These are phyloP conservation scores for Drosophila arizonae DNA, from an alignment of 1,140 invertebrate genomes.

Conservation along the genomic window DNA sequence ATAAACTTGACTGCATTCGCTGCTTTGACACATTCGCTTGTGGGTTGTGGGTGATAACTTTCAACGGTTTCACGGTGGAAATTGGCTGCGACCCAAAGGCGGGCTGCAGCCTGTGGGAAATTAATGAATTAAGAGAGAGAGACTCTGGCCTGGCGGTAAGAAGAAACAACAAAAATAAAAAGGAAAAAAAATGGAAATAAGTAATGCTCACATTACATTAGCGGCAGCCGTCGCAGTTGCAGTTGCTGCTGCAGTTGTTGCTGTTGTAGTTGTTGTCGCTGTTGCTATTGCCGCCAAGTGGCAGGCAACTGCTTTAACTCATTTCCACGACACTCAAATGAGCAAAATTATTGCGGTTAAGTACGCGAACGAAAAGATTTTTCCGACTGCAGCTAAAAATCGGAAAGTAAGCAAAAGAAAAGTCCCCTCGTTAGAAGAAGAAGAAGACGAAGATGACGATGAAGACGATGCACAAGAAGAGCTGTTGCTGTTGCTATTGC, in stretches of 20 bases:
- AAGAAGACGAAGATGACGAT: slow-evolving; percentile 24
- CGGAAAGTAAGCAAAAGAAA: slow-evolving; percentile 72
- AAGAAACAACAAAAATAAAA: slow-evolving; percentile 36
- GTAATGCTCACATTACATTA: slow-evolving; percentile 79
- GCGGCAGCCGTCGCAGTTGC: slow-evolving; percentile 30
- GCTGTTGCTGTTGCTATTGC: slow-evolving; percentile 5
- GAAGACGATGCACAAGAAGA: slow-evolving; percentile 22
- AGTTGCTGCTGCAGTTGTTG: slow-evolving; percentile 4
- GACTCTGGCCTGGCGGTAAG: slow-evolving; percentile 41
- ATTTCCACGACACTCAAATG: slow-evolving; percentile 81
- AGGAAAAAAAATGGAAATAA: slow-evolving; percentile 68
- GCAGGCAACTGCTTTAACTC: slow-evolving; percentile 68
- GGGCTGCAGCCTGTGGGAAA: slow-evolving; percentile 63
- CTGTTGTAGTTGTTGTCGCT: slow-evolving; percentile 18
- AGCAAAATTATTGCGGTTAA: slow-evolving; percentile 81
- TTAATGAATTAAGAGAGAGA: slow-evolving; percentile 74
- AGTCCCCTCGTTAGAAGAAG: slow-evolving; percentile 15
- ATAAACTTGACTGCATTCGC: slow-evolving; percentile 26
- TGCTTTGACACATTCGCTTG: slow-evolving; percentile 27
- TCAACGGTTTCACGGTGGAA: slow-evolving; percentile 77
- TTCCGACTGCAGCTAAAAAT: slow-evolving; percentile 57
- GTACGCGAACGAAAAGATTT: slow-evolving; percentile 73
- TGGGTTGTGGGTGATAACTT: slow-evolving; percentile 71
- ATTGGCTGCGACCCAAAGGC: slow-evolving; percentile 54
- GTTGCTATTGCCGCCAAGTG: slow-evolving; percentile 52